A percentile compares a stretch with the other conserved stretches of the same genome.
phyloP scores from a whole-genome alignment of 2,888 invertebrate genomes.

The Ennomos fuscantarius region DNA sequence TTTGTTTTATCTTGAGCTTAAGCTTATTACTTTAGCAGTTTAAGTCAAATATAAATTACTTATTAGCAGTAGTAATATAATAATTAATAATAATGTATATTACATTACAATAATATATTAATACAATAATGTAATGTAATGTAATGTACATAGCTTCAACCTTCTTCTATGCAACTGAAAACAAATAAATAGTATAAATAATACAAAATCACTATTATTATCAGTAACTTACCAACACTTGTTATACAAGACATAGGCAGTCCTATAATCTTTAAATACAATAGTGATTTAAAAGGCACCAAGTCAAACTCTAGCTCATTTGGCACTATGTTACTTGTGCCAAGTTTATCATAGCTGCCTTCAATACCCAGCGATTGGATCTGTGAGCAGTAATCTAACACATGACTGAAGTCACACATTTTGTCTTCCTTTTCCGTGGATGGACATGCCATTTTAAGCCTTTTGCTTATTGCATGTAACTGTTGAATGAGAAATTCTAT shows the following conservation, averaged over 20 bases:
- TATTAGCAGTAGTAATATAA: too few relatives aligned
- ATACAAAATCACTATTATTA: too few relatives aligned
- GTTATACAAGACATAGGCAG: slow-evolving; percentile 89
- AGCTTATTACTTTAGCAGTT: too few relatives aligned
- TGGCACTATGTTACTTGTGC: slow-evolving; percentile 93
- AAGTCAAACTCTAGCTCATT: slow-evolving; percentile 93
- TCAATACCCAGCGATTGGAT: slow-evolving; percentile 88
- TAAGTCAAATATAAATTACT: too few relatives aligned
- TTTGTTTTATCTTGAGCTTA: too few relatives aligned
- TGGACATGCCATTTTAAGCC: slow-evolving; percentile 94
- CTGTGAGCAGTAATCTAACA: slow-evolving; percentile 94
- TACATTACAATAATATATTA: too few relatives aligned
- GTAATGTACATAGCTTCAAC: too few relatives aligned
- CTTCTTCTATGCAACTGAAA: too few relatives aligned
- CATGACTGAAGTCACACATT: slow-evolving; percentile 95
- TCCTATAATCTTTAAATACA: slow-evolving; percentile 88
- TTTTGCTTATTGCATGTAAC: slow-evolving; percentile 95
- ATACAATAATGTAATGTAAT: too few relatives aligned
- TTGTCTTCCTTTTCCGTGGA: slow-evolving; percentile 90
- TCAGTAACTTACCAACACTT: slow-evolving; percentile 76
- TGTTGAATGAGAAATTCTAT: slow-evolving; percentile 61
- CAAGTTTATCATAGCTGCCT: slow-evolving; percentile 88
- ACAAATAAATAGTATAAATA: too few relatives aligned
- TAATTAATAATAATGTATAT: too few relatives aligned
- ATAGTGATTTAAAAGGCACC: slow-evolving; percentile 92